Percentiles rank a stretch among this genome's conserved stretches.
These are phyloP conservation scores for Nettapus auritus DNA, from an alignment of 2,113 vertebrate genomes.

Conservation along the genomic window DNA sequence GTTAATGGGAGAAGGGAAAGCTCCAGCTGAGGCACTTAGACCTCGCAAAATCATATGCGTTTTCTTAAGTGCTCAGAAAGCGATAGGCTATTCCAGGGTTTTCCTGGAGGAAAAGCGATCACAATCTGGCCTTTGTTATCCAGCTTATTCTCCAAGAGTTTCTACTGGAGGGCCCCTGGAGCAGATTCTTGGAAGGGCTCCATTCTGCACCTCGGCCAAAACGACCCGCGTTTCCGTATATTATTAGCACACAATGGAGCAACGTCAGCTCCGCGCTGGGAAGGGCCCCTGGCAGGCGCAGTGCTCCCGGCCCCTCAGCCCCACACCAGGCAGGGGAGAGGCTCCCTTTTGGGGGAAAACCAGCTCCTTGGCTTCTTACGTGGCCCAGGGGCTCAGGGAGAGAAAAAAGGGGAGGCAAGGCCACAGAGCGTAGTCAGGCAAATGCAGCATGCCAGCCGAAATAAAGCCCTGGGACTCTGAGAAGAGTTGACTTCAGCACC, in stretches of 20 bases:
- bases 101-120: conserved; percentile 63
- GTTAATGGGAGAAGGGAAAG: not conserved
- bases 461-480: not conserved
- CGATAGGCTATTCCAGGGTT: conserved; percentile 43
- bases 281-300: not conserved
- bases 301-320: not conserved
- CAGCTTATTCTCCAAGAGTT: conserved; percentile 61
- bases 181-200: conserved; percentile 57
- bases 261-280: conserved; percentile 2
- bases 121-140: conserved; percentile 68
- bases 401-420: not conserved
- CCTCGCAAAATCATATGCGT: not conserved
- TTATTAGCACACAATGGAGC: conserved; percentile 66
- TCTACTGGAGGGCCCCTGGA: conserved; percentile 21
- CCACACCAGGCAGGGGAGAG: not conserved
- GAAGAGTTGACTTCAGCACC: not conserved
- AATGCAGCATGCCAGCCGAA: not conserved
- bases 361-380: not conserved
- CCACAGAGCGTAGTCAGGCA: not conserved
- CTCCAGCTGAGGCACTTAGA: conserved; percentile 6
- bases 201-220: conserved; percentile 57
- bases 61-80: conserved; percentile 1
- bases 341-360: not conserved
- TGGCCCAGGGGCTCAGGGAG: not conserved
- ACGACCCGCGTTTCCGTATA: conserved; percentile 28